Conservation (phyloP, 2,113 vertebrate genomes). For the Elephas maximus region DNA sequence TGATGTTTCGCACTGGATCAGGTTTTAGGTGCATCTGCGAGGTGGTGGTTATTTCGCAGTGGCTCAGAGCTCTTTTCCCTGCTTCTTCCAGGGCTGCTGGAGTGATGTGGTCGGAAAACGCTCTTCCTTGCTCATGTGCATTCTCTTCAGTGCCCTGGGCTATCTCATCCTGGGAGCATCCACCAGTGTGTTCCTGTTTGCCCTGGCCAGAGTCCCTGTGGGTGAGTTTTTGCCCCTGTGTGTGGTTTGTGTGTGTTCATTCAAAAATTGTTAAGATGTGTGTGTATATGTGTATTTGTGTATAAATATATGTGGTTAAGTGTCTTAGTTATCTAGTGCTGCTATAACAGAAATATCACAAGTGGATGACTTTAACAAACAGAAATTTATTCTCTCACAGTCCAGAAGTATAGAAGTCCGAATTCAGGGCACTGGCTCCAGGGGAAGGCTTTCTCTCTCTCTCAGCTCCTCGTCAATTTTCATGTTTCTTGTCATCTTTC, state of each 20-base stretch:
- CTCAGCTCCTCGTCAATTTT: neutral
- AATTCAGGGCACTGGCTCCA: neutral
- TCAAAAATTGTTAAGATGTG: neutral
- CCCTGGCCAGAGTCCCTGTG: slow-evolving; percentile 94
- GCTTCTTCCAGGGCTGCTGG: slow-evolving; percentile 94
- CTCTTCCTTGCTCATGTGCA: slow-evolving; percentile 93
- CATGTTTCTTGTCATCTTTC: neutral
- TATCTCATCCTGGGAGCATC: slow-evolving; percentile 95
- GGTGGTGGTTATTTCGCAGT: accelerated
- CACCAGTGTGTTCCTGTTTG: slow-evolving; percentile 92
- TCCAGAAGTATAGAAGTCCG: neutral
- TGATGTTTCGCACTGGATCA: accelerated
- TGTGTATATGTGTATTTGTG: neutral
- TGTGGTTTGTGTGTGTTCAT: neutral
- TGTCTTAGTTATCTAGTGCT: neutral
- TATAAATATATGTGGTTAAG: too few relatives aligned
- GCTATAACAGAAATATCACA: too few relatives aligned
- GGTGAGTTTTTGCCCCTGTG: slow-evolving; percentile 89
- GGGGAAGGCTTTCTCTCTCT: neutral
- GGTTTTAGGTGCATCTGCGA: accelerated
- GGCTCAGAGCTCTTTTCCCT: neutral
- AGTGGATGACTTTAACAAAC: too few relatives aligned
- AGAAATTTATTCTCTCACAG: too few relatives aligned
- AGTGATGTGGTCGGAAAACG: slow-evolving; percentile 96
- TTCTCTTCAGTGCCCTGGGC: slow-evolving; percentile 94